Conservation (phyloP, 2,797 vertebrate genomes). For the Sebastes elongatus region DNA sequence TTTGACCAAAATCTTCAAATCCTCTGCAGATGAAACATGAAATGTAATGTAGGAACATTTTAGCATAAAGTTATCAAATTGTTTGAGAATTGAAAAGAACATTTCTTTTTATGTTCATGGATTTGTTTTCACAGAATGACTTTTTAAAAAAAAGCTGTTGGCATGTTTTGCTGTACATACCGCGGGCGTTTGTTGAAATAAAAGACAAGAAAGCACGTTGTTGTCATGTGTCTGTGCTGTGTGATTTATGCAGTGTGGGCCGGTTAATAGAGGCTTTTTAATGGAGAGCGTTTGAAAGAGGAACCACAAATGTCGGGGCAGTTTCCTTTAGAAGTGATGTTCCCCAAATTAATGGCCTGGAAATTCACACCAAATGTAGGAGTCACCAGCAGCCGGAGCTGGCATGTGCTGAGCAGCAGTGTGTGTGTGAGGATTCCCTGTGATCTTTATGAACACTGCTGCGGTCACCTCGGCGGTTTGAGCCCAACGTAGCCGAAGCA, state of each 20-base stretch:
- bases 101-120: background rate
- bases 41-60: background rate
- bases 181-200: conserved; percentile 33
- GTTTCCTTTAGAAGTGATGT: conserved; percentile 70
- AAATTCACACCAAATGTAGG: conserved; percentile 74
- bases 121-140: background rate
- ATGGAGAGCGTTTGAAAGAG: conserved; percentile 65
- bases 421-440: conserved; percentile 48
- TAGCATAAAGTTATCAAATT: background rate
- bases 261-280: conserved; percentile 50
- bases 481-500: conserved; percentile 70
- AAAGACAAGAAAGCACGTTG: conserved; percentile 42
- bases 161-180: conserved; percentile 18
- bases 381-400: conserved; percentile 50
- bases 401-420: conserved; percentile 71
- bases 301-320: conserved; percentile 60
- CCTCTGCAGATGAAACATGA: background rate
- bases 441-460: conserved; percentile 76
- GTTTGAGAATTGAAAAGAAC: background rate
- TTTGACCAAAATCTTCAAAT: background rate
- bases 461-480: conserved; percentile 68
- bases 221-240: conserved; percentile 40
- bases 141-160: background rate
- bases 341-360: conserved; percentile 68
- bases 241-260: conserved; percentile 53